Conservation (phyloP, 1,140 invertebrate species). For the Drosophila carrolli region DNA sequence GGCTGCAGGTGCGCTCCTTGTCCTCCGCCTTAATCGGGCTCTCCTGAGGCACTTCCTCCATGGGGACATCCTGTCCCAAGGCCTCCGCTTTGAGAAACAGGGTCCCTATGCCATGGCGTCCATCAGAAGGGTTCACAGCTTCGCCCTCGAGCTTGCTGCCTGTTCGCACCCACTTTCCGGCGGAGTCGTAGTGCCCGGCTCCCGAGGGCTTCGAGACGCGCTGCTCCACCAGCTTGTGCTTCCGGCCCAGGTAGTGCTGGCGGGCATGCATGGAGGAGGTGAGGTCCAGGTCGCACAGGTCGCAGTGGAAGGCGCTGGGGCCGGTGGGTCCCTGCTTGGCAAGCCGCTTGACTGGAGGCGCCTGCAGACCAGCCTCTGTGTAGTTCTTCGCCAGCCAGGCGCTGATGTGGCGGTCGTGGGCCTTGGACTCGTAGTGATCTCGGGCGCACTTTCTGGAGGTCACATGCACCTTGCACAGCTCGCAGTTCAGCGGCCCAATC, state of each 20-base stretch:
- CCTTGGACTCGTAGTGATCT: conserved; percentile 85
- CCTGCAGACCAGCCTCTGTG: conserved; percentile 65
- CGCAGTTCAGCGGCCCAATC: conserved; percentile 84
- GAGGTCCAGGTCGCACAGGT: conserved; percentile 84
- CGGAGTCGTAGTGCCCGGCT: conserved; percentile 77
- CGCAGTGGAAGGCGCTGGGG: conserved; percentile 81
- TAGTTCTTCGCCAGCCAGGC: conserved; percentile 80
- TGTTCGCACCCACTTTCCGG: conserved; percentile 83
- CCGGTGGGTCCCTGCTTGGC: conserved; percentile 58
- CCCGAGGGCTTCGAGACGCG: conserved; percentile 71
- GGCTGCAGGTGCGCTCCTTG: conserved; percentile 62
- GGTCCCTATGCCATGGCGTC: conserved; percentile 58
- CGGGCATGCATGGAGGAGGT: conserved; percentile 85
- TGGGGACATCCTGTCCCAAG: background rate
- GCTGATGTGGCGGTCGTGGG: conserved; percentile 85
- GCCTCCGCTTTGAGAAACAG: conserved; percentile 7
- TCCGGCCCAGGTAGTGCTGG: conserved; percentile 85
- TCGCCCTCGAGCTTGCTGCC: conserved; percentile 35
- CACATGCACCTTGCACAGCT: conserved; percentile 83
- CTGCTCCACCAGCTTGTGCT: conserved; percentile 80
- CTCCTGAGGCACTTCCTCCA: background rate
- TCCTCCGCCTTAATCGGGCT: conserved; percentile 1
- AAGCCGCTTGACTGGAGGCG: conserved; percentile 71
- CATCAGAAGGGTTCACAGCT: conserved; percentile 19
- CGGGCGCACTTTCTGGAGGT: conserved; percentile 84